Evolutionary conservation across 2,797 vertebrate species (phyloP).

Genomic region (Peromyscus aztecus): DNA sequence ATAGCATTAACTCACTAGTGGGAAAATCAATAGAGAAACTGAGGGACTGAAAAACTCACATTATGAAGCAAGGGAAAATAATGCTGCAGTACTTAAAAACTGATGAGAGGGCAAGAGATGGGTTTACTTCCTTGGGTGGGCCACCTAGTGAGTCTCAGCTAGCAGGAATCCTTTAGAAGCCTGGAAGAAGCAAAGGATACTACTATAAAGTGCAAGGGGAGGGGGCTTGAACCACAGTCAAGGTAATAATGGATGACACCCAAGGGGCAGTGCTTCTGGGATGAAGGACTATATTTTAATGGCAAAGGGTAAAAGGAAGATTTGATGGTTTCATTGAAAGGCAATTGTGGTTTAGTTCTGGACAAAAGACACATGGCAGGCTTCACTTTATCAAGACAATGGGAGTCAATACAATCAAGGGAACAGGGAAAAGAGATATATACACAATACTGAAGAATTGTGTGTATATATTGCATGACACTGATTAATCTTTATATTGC

Average conservation of each 20-base stretch:
- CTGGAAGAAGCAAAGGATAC: neutral
- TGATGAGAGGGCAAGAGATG: neutral
- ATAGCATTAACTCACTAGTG: no score
- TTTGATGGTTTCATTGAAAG: fast-evolving
- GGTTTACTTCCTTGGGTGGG: neutral
- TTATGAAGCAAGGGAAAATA: neutral
- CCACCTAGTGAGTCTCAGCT: neutral
- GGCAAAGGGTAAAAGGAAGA: neutral
- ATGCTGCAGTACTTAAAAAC: neutral
- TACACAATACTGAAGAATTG: neutral
- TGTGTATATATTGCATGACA: neutral
- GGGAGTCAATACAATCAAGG: neutral
- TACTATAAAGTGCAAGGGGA: no score
- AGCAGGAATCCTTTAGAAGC: neutral
- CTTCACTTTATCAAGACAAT: neutral
- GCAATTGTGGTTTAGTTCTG: neutral
- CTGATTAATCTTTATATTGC: neutral
- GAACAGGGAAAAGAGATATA: neutral
- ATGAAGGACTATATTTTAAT: fast-evolving
- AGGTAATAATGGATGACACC: neutral
- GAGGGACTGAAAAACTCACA: neutral
- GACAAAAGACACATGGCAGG: neutral
- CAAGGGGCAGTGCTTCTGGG: neutral
- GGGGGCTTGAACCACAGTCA: neutral
- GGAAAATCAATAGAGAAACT: neutral